Evolutionary conservation across 2,113 vertebrate genomes (phyloP).

Genomic region (Cygnus atratus): DNA sequence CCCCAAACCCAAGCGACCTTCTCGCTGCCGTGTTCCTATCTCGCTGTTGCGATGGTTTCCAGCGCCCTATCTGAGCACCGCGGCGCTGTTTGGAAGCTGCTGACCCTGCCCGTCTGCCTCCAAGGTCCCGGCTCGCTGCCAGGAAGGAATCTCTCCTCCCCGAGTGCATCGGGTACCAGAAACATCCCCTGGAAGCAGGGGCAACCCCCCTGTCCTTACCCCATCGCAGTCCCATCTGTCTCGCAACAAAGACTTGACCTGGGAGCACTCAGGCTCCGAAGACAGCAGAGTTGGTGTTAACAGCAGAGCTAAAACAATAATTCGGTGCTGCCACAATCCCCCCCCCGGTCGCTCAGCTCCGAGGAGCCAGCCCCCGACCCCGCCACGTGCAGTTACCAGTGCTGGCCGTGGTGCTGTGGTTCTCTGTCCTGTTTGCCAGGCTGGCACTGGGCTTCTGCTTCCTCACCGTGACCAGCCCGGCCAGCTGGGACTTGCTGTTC

Average conservation of each 20-base stretch:
- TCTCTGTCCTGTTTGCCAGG: background rate
- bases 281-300: too few relatives aligned
- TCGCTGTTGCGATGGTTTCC: background rate
- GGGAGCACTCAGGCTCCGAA: background rate
- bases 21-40: background rate
- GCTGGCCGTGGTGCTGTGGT: rapidly evolving
- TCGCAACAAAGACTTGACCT: background rate
- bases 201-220: background rate
- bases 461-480: slow-evolving; percentile 82
- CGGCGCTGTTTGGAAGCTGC: background rate
- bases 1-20: background rate
- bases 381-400: background rate
- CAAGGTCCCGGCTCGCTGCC: background rate
- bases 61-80: rapidly evolving
- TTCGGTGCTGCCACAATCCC: background rate
- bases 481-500: slow-evolving; percentile 68
- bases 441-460: background rate
- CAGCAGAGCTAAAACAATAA: rapidly evolving
- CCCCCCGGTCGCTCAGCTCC: background rate
- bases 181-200: background rate
- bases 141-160: background rate
- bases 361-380: background rate
- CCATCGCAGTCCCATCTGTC: background rate
- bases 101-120: background rate
- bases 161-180: background rate